Evolutionary conservation across 2,888 invertebrate species (phyloP), one percentile per base, ranked within the genome.

Genomic region (Lepidocyrtoides sp.): DNA sequence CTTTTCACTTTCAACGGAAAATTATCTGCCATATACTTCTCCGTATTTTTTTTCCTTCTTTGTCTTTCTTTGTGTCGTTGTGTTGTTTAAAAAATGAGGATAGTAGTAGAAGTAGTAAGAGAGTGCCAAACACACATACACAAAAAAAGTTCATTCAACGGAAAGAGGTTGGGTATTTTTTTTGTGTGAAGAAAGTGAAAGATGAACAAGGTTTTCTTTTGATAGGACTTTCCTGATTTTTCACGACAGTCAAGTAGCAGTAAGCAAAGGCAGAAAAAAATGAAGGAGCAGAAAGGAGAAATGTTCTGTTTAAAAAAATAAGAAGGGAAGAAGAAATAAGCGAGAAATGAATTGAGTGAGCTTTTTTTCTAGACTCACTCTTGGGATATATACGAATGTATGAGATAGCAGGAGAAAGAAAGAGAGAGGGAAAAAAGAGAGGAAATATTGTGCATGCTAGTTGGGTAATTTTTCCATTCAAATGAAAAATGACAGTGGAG

Each of bases 381-480:
- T 54, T 29, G 79, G 81, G 60, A 88, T 23, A 79, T n/a, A 82
- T 60, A 82, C 32, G 82, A 26, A 63, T 57, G 81, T 60, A 82
- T 82, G 63, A 82, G 66, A 51, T 63, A 29, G 26, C 14, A 14
- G 12, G 23, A 63, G 44, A 83, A 44, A 20, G 29, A 12, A 36
- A 20, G 60, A 41, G 44, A 79, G 48, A 79, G 17, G 1, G 44
- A 8, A 41, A 44, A 23, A 29, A 36, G 57, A 12, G 69, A 51
- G 32, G 32, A 89, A 89, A 81, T 82, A 81, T 79, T 79, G 88
- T 88, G 88, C 66, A 81, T 81, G 81, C 69, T 82, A 82, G 54
- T 89, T 81, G 72, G 89, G 81, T 82, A 81, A 89, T 89, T 89
- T 89, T 89, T 89, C 89, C 89, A 89, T 89, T 89, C 89, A 83